These are phyloP conservation scores for Thamnophis elegans DNA, from an alignment of 2,797 vertebrate genomes.

Conservation along the genomic window DNA sequence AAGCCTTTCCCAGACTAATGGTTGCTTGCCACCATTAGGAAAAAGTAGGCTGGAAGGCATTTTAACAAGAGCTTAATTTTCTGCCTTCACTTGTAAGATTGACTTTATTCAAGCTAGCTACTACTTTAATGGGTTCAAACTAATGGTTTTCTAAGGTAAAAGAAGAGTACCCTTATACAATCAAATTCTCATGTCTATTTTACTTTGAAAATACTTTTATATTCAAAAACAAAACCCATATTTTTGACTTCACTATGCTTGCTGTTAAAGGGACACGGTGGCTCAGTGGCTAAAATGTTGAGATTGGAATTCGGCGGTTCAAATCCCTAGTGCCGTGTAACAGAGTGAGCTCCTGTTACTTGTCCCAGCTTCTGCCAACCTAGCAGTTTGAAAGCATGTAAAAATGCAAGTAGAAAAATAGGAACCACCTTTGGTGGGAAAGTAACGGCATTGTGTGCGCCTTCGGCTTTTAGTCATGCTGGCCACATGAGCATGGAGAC, in stretches of 20 bases:
- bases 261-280: not conserved
- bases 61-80: not conserved
- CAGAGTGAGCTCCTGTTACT: too few relatives aligned
- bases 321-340: too few relatives aligned
- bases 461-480: too few relatives aligned
- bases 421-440: too few relatives aligned
- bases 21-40: not conserved
- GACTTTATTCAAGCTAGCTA: not conserved
- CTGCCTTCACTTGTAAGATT: not conserved
- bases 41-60: not conserved
- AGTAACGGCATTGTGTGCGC: too few relatives aligned
- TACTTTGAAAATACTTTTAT: not conserved
- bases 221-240: not conserved
- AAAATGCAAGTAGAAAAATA: too few relatives aligned
- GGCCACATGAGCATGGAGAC: too few relatives aligned
- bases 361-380: too few relatives aligned
- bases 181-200: not conserved
- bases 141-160: not conserved
- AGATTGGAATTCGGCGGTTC: too few relatives aligned
- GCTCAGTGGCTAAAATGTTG: too few relatives aligned
- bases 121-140: not conserved
- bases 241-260: accelerated
- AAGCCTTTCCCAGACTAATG: not conserved
- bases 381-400: too few relatives aligned
- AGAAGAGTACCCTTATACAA: not conserved